Base-by-base conservation (phyloP, 2,797 vertebrate genomes). In the Australoheros facetus region DNA sequence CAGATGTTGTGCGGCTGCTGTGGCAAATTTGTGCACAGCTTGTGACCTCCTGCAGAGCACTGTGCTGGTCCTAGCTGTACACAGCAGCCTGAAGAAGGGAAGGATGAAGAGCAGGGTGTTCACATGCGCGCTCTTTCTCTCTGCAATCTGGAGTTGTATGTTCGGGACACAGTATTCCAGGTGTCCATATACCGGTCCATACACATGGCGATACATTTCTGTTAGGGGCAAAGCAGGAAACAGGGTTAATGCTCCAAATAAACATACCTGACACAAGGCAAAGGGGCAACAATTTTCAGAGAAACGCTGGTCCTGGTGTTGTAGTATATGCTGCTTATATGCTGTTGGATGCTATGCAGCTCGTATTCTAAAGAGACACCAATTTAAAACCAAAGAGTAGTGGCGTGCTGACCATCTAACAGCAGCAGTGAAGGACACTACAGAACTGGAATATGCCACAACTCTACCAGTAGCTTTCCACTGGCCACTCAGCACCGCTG, bases 191-290 rank as follows among this genome's bases (percentile, higher is more conserved):
- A 99, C 12, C 98, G 96, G 91, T 99, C 98, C 98, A 99, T 99
- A 73, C 98, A 99, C 98, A 99, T 99, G 78, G 97, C 97, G 64
- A 99, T 97, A 88, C 98, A 99, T 89, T 99, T 99, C 98, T 99
- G 87, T 5, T 57, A 69, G 23, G 2, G 13, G 79, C 3, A 83
- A 48, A 72, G 12, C 60, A 77, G 3, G 16, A 54, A 19, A 54
- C 2, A 9, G 2, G 2, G 11, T 77, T 37, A 37, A 51, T 1
- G 30, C 16, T n/a, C 4, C 11, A 13, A 16, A 26, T 4, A 56
- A 19, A 30, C 21, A n/a, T 28, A 19, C 48, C 30, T 51, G 14
- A 17, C 4, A 13, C 6, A 12, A n/a, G 4, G 3, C 7, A 26
- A 11, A 53, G 32, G 2, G 10, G 6, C 5, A 7, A 12, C 0